phyloP scores from a whole-genome alignment of 2,113 vertebrate genomes.

The Hippocampus barbouri region DNA sequence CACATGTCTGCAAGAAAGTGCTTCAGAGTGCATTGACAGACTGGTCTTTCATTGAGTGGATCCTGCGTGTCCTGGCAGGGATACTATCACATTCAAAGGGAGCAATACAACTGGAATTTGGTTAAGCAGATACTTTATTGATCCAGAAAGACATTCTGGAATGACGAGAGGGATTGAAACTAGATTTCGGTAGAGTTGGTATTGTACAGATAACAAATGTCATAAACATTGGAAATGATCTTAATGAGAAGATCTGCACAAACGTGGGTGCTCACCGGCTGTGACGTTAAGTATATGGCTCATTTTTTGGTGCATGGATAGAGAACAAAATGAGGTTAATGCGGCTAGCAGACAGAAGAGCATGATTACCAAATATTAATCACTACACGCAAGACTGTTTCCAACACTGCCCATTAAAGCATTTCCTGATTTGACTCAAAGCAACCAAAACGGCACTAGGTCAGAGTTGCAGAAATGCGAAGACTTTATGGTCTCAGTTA shows the following conservation, averaged over 20 bases:
- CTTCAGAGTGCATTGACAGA: conserved; percentile 59
- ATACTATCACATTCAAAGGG: conserved; percentile 19
- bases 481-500: neutral
- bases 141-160: conserved; percentile 3
- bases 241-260: neutral
- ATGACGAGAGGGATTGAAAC: neutral
- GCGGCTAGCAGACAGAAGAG: neutral
- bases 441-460: neutral
- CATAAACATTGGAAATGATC: neutral
- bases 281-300: neutral
- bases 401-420: neutral
- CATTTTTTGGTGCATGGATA: neutral
- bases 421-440: neutral
- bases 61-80: conserved; percentile 40
- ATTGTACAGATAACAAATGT: neutral
- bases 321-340: neutral
- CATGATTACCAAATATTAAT: neutral
- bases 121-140: conserved; percentile 1
- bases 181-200: neutral
- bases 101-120: neutral
- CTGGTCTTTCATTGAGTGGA: conserved; percentile 64
- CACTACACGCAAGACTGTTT: neutral
- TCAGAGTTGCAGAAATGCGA: neutral
- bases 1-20: conserved; percentile 71
- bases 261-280: neutral